phyloP scores from a whole-genome alignment of 2,888 invertebrate species.

The Stenotaenia linearis region DNA sequence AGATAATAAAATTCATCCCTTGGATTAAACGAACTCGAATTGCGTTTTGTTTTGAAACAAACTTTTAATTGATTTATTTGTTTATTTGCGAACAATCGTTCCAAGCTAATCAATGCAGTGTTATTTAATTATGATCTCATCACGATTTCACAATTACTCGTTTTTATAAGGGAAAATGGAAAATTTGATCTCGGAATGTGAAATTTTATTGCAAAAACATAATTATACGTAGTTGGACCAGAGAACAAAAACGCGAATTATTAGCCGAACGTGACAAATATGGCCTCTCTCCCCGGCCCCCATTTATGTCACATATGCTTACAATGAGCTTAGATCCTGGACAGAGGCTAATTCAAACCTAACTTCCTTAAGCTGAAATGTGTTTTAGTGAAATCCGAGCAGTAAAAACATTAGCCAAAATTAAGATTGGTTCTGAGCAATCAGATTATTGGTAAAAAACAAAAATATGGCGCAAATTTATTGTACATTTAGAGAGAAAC shows the following conservation, averaged over 20 bases:
- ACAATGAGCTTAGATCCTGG: neutral
- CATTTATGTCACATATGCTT: neutral
- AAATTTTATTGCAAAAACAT: too few relatives aligned
- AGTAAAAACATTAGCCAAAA: neutral
- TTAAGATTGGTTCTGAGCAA: neutral
- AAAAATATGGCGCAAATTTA: neutral
- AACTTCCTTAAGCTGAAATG: neutral
- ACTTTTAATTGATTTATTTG: neutral
- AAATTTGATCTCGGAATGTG: too few relatives aligned
- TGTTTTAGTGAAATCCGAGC: neutral
- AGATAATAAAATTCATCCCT: too few relatives aligned
- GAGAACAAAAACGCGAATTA: neutral
- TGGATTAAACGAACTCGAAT: too few relatives aligned
- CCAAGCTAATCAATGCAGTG: too few relatives aligned
- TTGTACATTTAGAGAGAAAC: neutral
- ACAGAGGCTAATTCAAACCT: slow-evolving; percentile 4
- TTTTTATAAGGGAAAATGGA: too few relatives aligned
- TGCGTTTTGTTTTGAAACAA: too few relatives aligned
- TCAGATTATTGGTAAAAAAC: neutral
- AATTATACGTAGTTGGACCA: too few relatives aligned
- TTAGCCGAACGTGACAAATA: neutral
- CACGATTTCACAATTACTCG: too few relatives aligned
- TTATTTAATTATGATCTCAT: too few relatives aligned
- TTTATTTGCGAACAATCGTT: neutral
- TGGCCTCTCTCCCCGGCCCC: neutral